phyloP scores from a whole-genome alignment of 2,888 invertebrate species.

The Erebia epiphron region DNA sequence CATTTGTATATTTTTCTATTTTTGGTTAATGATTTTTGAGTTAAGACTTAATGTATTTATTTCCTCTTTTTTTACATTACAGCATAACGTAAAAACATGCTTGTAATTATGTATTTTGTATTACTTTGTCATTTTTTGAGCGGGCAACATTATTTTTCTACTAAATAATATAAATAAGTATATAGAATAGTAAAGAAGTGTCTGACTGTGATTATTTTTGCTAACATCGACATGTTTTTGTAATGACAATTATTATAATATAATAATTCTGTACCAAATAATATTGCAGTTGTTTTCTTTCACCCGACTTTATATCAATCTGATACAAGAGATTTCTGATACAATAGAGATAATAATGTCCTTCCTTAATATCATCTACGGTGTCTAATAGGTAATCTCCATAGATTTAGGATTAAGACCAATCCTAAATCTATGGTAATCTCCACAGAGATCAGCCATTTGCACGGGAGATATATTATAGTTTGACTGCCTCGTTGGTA shows the following conservation, averaged over 20 bases:
- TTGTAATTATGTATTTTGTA: not conserved
- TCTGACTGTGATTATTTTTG: conserved; percentile 82
- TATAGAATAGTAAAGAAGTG: conserved; percentile 62
- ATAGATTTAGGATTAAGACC: too few relatives aligned
- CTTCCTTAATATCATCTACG: too few relatives aligned
- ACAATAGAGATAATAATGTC: too few relatives aligned
- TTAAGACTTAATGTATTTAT: conserved; percentile 1
- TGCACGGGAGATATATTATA: too few relatives aligned
- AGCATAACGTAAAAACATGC: not conserved
- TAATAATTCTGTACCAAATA: conserved; percentile 76
- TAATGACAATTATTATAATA: conserved; percentile 81
- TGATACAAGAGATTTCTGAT: too few relatives aligned
- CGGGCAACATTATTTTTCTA: conserved; percentile 19
- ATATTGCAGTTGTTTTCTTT: conserved; percentile 34
- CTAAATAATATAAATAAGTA: conserved; percentile 25
- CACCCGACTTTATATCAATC: not conserved
- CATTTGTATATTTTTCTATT: not conserved
- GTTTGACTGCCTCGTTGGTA: too few relatives aligned
- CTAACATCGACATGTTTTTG: conserved; percentile 82
- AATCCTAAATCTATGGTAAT: too few relatives aligned
- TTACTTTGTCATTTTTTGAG: not conserved
- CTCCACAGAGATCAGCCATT: too few relatives aligned
- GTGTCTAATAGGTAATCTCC: too few relatives aligned
- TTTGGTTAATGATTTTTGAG: conserved; percentile 6
- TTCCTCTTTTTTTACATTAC: not conserved